Conservation (phyloP, 2,888 invertebrate genomes). For the Pyrgus malvae region DNA sequence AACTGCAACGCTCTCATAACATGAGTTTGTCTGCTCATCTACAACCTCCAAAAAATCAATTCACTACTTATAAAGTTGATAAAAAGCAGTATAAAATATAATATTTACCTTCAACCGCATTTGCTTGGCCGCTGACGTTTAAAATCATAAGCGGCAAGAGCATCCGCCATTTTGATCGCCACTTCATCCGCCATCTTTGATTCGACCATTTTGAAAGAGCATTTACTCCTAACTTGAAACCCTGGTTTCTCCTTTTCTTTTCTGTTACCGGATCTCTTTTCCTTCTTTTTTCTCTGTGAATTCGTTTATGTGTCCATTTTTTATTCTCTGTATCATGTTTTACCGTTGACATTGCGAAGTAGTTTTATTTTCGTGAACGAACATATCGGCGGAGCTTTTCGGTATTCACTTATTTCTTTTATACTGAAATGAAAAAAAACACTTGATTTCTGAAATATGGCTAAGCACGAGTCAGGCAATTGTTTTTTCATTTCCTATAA, state of each 20-base stretch:
- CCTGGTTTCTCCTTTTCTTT: slow-evolving; percentile 4
- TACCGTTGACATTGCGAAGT: slow-evolving; percentile 68
- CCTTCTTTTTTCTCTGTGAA: slow-evolving; percentile 35
- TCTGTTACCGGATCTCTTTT: neutral
- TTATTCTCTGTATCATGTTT: slow-evolving; percentile 42
- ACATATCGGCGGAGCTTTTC: slow-evolving; percentile 54
- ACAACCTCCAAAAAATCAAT: no score
- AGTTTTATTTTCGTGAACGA: slow-evolving; percentile 43
- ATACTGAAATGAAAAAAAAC: slow-evolving; percentile 4
- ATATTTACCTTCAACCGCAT: slow-evolving; percentile 50
- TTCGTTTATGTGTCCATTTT: slow-evolving; percentile 37
- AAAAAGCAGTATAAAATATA: neutral
- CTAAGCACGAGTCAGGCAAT: no score
- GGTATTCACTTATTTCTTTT: neutral
- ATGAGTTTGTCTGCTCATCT: no score
- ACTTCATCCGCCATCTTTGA: slow-evolving; percentile 47
- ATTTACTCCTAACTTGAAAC: neutral
- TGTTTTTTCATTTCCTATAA: no score
- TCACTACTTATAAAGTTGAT: no score
- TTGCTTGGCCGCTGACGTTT: slow-evolving; percentile 53
- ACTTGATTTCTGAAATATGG: no score
- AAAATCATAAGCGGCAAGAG: slow-evolving; percentile 62
- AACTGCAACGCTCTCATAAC: no score
- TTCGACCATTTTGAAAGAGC: slow-evolving; percentile 39
- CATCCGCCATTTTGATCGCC: slow-evolving; percentile 60